Conservation (phyloP, 2,797 vertebrate species). For the Simalia tracyae region DNA sequence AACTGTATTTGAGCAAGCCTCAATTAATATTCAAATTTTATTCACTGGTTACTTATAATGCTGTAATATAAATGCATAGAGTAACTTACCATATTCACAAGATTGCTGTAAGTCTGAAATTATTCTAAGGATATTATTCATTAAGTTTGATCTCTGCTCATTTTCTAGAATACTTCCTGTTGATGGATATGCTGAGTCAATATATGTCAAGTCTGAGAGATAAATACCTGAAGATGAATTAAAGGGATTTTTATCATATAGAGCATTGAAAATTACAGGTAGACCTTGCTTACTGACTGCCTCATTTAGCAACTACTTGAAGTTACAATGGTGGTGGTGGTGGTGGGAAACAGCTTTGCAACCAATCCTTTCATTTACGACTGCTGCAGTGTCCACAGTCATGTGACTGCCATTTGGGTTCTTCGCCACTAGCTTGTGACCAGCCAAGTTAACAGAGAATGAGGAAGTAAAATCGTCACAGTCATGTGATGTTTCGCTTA, state of each 20-base stretch:
- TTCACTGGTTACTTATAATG: background rate
- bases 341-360: background rate
- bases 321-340: background rate
- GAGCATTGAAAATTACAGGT: background rate
- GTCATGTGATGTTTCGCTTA: background rate
- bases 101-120: constrained; percentile 98
- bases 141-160: constrained; percentile 95
- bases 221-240: constrained; percentile 87
- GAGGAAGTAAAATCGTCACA: background rate
- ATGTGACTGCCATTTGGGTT: background rate
- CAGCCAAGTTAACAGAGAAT: background rate
- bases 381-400: background rate
- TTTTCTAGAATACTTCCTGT: constrained; percentile 98
- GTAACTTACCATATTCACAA: constrained; percentile 89
- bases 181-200: constrained; percentile 97
- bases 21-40: background rate
- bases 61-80: background rate
- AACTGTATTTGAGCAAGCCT: background rate
- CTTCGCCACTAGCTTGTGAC: background rate
- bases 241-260: constrained; percentile 33
- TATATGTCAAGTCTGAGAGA: constrained; percentile 95
- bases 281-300: background rate
- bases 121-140: constrained; percentile 98
- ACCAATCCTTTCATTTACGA: background rate
- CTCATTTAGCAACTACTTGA: background rate